These are phyloP conservation scores for Nyctibius grandis DNA, from an alignment of 2,797 vertebrate species.

Conservation along the genomic window DNA sequence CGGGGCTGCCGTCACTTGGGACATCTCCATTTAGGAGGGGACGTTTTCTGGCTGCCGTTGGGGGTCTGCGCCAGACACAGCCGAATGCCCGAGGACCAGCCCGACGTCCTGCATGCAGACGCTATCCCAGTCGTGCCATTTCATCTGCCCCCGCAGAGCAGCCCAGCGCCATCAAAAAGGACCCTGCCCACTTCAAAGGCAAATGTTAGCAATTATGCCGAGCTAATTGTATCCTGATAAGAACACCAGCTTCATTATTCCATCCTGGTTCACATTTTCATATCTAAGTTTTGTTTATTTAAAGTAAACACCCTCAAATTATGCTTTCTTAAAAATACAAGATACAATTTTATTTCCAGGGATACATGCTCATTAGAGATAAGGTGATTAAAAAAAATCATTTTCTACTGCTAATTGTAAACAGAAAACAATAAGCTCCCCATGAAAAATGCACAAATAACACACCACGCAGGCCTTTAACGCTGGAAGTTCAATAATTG, in stretches of 20 bases:
- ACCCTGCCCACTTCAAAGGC: neutral
- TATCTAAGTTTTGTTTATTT: neutral
- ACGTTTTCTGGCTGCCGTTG: rapidly evolving
- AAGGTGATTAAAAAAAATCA: constrained; percentile 1
- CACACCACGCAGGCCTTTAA: neutral
- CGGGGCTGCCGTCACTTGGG: rapidly evolving
- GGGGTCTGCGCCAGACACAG: neutral
- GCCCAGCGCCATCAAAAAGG: neutral
- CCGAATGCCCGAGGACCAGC: neutral
- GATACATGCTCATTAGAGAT: constrained; percentile 49
- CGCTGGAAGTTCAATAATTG: constrained; percentile 22
- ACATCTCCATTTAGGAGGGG: neutral
- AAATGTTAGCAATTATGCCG: neutral
- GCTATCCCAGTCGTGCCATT: neutral
- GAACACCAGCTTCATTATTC: neutral
- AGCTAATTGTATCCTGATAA: neutral
- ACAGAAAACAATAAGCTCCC: constrained; percentile 23
- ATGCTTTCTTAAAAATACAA: neutral
- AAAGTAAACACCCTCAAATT: constrained; percentile 37
- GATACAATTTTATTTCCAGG: neutral
- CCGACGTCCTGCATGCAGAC: neutral
- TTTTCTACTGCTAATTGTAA: constrained; percentile 27
- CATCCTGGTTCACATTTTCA: neutral
- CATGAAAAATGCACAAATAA: constrained; percentile 10
- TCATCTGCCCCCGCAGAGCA: neutral